A percentile compares a stretch with the other conserved stretches of the same genome.
phyloP scores from a whole-genome alignment of 2,113 vertebrate species.

The Xiphorhynchus elegans region DNA sequence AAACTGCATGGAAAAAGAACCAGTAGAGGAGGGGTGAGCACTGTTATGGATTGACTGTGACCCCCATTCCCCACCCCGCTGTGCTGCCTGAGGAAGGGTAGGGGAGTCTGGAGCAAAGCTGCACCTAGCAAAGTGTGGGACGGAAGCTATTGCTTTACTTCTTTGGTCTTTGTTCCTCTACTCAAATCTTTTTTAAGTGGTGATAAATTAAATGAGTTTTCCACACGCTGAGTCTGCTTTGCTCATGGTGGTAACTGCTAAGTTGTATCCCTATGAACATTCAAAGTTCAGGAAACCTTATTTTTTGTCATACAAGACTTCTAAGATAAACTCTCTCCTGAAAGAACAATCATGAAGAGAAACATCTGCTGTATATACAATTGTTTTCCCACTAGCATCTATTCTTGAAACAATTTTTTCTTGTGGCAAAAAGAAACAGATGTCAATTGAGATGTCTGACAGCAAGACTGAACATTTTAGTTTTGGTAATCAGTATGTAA shows the following conservation, averaged over 20 bases:
- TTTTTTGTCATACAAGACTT: neutral
- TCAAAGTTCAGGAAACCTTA: neutral
- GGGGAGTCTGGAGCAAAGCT: neutral
- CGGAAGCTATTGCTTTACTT: neutral
- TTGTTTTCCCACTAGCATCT: neutral
- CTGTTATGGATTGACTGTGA: neutral
- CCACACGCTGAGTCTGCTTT: neutral
- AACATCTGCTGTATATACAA: neutral
- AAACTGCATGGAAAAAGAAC: neutral
- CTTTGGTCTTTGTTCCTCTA: neutral
- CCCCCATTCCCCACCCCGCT: fast-evolving
- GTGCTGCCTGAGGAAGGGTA: fast-evolving
- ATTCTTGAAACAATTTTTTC: neutral
- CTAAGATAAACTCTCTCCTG: neutral
- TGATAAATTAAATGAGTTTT: neutral
- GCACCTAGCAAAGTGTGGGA: neutral
- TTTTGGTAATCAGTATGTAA: neutral
- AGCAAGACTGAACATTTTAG: neutral
- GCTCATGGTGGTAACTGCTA: neutral
- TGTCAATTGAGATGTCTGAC: neutral
- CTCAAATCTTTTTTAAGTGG: neutral
- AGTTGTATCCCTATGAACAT: neutral
- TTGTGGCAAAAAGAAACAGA: neutral
- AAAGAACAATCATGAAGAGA: neutral
- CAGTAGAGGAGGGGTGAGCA: neutral